These are phyloP conservation scores for Acromyrmex echinatior DNA, from an alignment of 1,140 invertebrate species.

Conservation along the genomic window DNA sequence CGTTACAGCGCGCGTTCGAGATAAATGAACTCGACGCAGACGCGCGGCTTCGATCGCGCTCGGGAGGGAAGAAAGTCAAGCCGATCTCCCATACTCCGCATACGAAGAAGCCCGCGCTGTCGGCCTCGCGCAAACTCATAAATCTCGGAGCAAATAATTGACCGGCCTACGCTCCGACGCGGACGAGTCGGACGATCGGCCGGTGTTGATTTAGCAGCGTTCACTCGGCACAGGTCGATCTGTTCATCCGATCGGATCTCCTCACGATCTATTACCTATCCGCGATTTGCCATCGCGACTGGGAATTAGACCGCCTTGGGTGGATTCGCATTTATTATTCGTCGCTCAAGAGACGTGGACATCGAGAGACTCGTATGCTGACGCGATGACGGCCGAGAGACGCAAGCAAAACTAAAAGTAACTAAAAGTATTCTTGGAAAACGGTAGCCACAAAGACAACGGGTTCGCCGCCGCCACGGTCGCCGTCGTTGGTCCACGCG, in stretches of 20 bases:
- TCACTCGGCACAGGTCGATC: constrained; percentile 71
- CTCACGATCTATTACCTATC: constrained; percentile 38
- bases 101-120: constrained; percentile 73
- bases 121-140: constrained; percentile 83
- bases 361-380: background rate
- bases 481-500: constrained; percentile 63
- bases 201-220: constrained; percentile 85
- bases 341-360: background rate
- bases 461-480: constrained; percentile 54
- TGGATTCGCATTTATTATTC: background rate
- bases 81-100: constrained; percentile 17
- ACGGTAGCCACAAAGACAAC: constrained; percentile 78
- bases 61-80: constrained; percentile 55
- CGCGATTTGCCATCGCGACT: constrained; percentile 44
- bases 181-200: constrained; percentile 76
- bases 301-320: constrained; percentile 1
- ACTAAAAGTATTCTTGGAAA: constrained; percentile 70
- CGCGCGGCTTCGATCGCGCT: constrained; percentile 33
- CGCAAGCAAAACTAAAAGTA: constrained; percentile 49
- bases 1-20: constrained; percentile 68
- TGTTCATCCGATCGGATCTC: constrained; percentile 60
- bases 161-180: constrained; percentile 73
- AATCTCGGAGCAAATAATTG: constrained; percentile 86
- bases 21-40: constrained; percentile 76
- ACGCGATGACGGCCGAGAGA: background rate